A percentile compares a stretch with the other conserved stretches of the same genome.
Conservation (phyloP, 2,888 invertebrate species). For the Piscicola geometra region DNA sequence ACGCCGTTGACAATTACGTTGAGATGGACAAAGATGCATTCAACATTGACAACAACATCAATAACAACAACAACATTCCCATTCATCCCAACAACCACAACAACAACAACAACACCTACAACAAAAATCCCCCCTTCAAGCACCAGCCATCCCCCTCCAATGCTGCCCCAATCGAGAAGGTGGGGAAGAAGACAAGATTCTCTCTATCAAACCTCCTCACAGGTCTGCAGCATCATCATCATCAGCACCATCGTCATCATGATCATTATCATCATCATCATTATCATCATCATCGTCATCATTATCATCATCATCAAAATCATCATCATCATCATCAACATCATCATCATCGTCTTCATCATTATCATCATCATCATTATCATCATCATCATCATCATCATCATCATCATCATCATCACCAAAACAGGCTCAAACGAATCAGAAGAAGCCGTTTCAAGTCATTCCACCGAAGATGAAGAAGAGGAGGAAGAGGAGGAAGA, state of each 20-base stretch:
- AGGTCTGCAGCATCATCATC: not conserved
- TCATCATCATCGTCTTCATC: conserved; percentile 31
- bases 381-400: conserved; percentile 29
- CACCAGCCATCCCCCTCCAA: not conserved
- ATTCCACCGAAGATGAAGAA: conserved; percentile 78
- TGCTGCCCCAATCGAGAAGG: not conserved
- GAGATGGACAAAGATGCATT: too few species aligned
- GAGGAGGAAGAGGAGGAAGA: conserved; percentile 70
- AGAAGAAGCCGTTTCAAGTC: conserved; percentile 83
- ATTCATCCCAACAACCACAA: not conserved
- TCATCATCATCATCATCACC: conserved; percentile 22
- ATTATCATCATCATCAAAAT: conserved; percentile 10
- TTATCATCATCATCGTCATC: conserved; percentile 7
- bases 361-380: conserved; percentile 28
- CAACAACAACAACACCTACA: not conserved
- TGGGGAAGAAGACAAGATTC: not conserved
- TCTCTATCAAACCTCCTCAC: not conserved
- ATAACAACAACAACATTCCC: not conserved
- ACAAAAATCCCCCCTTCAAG: not conserved
- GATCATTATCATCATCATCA: not conserved
- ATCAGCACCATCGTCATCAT: not conserved
- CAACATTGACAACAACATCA: not conserved
- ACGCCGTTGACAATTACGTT: not conserved
- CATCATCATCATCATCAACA: conserved; percentile 25
- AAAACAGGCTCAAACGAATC: conserved; percentile 81